Percentiles rank a stretch among this genome's conserved stretches.
Conservation (phyloP, 2,113 vertebrate genomes). For the rat (Rattus norvegicus) region DNA sequence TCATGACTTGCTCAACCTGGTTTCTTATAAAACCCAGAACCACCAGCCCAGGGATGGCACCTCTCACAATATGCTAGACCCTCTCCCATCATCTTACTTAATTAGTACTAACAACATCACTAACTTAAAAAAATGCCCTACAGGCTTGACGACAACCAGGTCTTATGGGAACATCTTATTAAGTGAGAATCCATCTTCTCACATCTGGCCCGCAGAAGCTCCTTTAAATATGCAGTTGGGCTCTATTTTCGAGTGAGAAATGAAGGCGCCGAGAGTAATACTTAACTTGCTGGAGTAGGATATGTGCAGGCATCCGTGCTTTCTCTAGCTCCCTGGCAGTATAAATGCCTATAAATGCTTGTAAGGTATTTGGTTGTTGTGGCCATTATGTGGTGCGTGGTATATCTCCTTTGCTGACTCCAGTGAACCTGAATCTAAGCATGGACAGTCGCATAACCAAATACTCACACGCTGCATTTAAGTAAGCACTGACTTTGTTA, state of each 20-base stretch:
- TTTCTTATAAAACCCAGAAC: neutral
- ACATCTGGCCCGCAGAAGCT: neutral
- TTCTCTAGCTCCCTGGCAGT: slow-evolving; percentile 90
- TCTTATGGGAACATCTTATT: neutral
- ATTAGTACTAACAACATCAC: neutral
- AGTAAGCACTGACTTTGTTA: neutral
- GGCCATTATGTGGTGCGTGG: slow-evolving; percentile 89
- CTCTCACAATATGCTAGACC: neutral
- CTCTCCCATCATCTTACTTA: neutral
- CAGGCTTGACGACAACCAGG: no score
- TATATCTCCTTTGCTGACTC: slow-evolving; percentile 92
- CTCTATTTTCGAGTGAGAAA: neutral
- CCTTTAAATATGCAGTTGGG: neutral
- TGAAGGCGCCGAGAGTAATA: neutral
- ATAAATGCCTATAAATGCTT: slow-evolving; percentile 87
- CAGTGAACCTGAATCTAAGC: slow-evolving; percentile 88
- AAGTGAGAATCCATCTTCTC: neutral
- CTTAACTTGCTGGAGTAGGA: neutral
- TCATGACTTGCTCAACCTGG: no score
- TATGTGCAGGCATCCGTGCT: neutral
- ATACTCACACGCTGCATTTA: neutral
- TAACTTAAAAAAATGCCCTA: neutral
- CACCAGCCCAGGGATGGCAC: neutral
- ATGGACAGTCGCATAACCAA: neutral
- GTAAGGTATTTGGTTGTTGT: slow-evolving; percentile 91